phyloP scores from a whole-genome alignment of 1,140 invertebrate genomes.

The Monomorium pharaonis region DNA sequence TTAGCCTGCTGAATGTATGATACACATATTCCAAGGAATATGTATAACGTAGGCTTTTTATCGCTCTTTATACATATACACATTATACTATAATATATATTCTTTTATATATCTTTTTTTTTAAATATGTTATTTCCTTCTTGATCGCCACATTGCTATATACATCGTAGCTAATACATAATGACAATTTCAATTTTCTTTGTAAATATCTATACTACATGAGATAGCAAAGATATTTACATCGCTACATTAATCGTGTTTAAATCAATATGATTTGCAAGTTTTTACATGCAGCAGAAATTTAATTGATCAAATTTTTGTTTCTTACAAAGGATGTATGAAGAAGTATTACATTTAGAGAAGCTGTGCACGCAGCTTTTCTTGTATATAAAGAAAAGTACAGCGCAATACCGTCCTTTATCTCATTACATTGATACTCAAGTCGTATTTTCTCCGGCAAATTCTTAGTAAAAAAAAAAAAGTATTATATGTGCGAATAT shows the following conservation, averaged over 20 bases:
- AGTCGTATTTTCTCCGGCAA: background rate
- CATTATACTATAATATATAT: slow-evolving; percentile 54
- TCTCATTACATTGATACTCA: background rate
- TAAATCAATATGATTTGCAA: slow-evolving; percentile 10
- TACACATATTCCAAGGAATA: slow-evolving; percentile 50
- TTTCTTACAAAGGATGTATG: background rate
- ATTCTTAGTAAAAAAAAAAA: background rate
- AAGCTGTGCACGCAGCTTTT: background rate
- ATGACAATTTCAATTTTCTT: slow-evolving; percentile 5
- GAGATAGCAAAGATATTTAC: slow-evolving; percentile 5
- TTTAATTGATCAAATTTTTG: background rate
- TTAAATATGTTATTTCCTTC: background rate
- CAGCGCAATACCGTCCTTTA: background rate
- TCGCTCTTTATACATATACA: slow-evolving; percentile 64
- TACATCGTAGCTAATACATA: slow-evolving; percentile 19
- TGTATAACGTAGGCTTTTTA: slow-evolving; percentile 49
- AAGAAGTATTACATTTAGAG: background rate
- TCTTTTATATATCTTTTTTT: slow-evolving; percentile 8
- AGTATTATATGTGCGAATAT: slow-evolving; percentile 12
- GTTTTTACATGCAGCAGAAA: background rate
- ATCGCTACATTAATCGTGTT: background rate
- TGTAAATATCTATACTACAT: background rate
- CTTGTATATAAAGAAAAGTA: background rate
- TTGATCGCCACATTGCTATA: slow-evolving; percentile 1
- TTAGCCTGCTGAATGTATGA: slow-evolving; percentile 54